These are phyloP conservation scores for Trachymyrmex cornetzi DNA, from an alignment of 1,140 invertebrate species.

Conservation along the genomic window DNA sequence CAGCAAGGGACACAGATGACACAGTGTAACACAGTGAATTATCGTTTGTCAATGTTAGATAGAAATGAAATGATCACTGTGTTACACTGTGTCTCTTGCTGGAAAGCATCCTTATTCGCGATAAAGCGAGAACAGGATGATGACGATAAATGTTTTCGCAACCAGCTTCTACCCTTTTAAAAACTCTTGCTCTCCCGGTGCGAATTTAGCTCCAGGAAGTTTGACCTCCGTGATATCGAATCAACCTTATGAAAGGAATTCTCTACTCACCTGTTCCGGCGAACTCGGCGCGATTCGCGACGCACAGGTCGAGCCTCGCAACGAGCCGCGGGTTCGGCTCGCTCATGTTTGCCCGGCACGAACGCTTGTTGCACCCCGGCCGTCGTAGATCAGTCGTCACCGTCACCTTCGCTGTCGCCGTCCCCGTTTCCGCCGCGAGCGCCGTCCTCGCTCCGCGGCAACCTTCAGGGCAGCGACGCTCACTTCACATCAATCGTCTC, in stretches of 20 bases:
- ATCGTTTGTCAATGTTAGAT: too few species aligned
- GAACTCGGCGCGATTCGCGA: conserved; percentile 51
- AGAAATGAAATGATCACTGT: too few species aligned
- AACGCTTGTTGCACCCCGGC: conserved; percentile 70
- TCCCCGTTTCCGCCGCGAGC: not conserved
- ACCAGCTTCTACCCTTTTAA: not conserved
- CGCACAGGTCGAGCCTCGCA: conserved; percentile 36
- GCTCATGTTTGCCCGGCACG: conserved; percentile 72
- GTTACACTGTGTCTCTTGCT: too few species aligned
- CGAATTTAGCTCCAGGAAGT: not conserved
- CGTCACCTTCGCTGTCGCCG: not conserved
- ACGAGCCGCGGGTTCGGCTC: conserved; percentile 8
- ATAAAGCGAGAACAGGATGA: not conserved
- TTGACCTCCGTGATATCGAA: not conserved
- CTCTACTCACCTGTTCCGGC: conserved; percentile 65
- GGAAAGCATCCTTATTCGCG: not conserved
- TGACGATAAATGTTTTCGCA: not conserved
- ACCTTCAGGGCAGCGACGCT: not conserved
- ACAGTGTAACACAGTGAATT: too few species aligned
- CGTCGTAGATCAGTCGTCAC: not conserved
- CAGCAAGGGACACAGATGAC: too few species aligned
- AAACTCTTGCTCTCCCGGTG: not conserved
- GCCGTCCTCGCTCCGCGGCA: not conserved
- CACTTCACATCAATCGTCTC: not conserved
- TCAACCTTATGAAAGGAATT: not conserved